Evolutionary conservation across 2,113 vertebrate species (phyloP), one percentile per base, ranked within the genome.

Genomic region (Nycticryphes semicollaris): DNA sequence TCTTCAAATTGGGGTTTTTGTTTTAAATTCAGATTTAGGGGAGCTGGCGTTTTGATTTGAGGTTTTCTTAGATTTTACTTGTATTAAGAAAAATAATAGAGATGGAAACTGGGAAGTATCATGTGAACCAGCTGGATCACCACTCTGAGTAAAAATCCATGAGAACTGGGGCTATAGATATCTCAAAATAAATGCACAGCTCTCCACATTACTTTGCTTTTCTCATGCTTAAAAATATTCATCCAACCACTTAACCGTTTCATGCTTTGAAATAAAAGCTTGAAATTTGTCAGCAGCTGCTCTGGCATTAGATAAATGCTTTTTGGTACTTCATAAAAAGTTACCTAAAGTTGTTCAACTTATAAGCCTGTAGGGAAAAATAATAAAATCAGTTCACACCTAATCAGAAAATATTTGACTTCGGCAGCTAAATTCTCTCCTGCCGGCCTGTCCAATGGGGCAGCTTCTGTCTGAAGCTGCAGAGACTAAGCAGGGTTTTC

Each of bases 211-310:
- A 74, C 59, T 91, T 62, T 59, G 67, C 47, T 90, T 92, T 96
- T 53, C 82, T 91, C 47, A 43, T 70, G 85, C 73, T 95, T 83
- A 56, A 95, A 93, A 94, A 75, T 87, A 87, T 63, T 86, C 93
- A 90, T 90, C 72, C 72, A 92, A 80, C 75, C 67, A 63, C 90
- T 95, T 88, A 85, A 94, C 87, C 41, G 39, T 69, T 96, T 91
- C 92, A 88, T 91, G 85, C 78, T 91, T 95, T 94, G 72, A 93
- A 95, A 93, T 86, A 88, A 90, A 96, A 96, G 76, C 90, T 90
- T 88, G 93, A 96, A 94, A 97, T 96, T 96, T 97, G 92, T 95
- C 94, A 96, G 96, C 93, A 96, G 92, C 94, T 90, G 90, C 72
- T 90, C 79, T 90, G 85, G 85, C 90, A 80, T 83, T 83, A 90